Conservation (phyloP, 1,140 invertebrate species). For the Cepaea nemoralis region DNA sequence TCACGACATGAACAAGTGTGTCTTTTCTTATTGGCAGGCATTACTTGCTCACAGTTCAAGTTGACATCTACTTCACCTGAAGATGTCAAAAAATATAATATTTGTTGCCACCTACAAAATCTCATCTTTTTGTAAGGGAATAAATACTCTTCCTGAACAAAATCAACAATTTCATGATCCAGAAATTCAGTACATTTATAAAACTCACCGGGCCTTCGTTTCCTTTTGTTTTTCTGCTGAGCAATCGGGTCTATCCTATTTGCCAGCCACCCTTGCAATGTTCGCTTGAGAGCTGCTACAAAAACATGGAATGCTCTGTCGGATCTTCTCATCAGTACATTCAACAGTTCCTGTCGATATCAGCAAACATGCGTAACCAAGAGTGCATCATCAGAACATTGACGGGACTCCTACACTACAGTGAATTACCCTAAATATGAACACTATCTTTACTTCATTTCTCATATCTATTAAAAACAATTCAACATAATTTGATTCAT, state of each 20-base stretch:
- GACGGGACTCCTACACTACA: too few relatives aligned
- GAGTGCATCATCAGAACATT: too few relatives aligned
- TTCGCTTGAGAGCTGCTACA: slow-evolving; percentile 54
- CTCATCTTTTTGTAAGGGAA: too few relatives aligned
- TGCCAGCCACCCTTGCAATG: slow-evolving; percentile 57
- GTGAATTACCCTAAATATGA: too few relatives aligned
- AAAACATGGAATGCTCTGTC: slow-evolving; percentile 61
- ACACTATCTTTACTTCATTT: too few relatives aligned
- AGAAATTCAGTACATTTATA: neutral
- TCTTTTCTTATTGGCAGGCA: slow-evolving; percentile 43
- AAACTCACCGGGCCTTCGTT: neutral
- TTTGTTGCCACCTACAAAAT: too few relatives aligned
- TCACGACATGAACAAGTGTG: slow-evolving; percentile 51
- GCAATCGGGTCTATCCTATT: slow-evolving; percentile 50
- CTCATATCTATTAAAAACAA: too few relatives aligned
- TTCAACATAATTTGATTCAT: too few relatives aligned
- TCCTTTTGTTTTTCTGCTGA: slow-evolving; percentile 42
- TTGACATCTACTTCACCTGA: slow-evolving; percentile 54
- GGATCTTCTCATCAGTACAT: slow-evolving; percentile 52
- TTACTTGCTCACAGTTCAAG: slow-evolving; percentile 49
- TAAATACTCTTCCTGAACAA: too few relatives aligned
- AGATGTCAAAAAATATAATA: neutral
- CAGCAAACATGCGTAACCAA: neutral
- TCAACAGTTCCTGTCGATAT: slow-evolving; percentile 48
- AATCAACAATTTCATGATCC: too few relatives aligned